These are phyloP conservation scores for Ephialtes manifestator DNA, from an alignment of 2,888 invertebrate genomes.

Conservation along the genomic window DNA sequence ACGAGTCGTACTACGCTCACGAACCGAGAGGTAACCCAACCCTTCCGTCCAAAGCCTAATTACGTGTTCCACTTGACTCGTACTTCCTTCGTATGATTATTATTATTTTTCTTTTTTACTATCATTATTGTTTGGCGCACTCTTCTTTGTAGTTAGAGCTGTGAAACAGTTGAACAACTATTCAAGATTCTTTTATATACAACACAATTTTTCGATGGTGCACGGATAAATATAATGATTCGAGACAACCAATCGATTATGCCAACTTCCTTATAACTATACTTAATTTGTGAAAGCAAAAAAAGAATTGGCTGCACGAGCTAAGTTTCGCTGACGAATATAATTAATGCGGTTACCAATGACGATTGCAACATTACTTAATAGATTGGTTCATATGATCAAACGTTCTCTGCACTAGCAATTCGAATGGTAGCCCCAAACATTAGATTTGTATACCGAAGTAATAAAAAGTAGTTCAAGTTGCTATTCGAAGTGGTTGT, in stretches of 20 bases:
- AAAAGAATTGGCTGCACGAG: no score
- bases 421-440: no score
- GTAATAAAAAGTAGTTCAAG: background rate
- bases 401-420: no score
- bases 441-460: no score
- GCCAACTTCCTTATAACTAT: no score
- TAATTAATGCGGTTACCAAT: no score
- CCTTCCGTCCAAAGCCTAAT: conserved; percentile 71
- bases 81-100: conserved; percentile 49
- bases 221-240: background rate
- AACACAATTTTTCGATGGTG: conserved; percentile 2
- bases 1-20: conserved; percentile 90
- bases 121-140: conserved; percentile 17
- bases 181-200: conserved; percentile 4
- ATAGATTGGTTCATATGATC: no score
- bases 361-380: no score
- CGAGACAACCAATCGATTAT: no score
- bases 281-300: no score
- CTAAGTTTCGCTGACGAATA: no score
- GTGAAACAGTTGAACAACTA: background rate
- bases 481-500: background rate
- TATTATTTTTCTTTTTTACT: conserved; percentile 41
- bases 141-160: background rate
- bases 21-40: conserved; percentile 91
- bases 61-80: conserved; percentile 61